Base-by-base conservation (phyloP, 2,113 vertebrate genomes). In the Lophura nycthemera region DNA sequence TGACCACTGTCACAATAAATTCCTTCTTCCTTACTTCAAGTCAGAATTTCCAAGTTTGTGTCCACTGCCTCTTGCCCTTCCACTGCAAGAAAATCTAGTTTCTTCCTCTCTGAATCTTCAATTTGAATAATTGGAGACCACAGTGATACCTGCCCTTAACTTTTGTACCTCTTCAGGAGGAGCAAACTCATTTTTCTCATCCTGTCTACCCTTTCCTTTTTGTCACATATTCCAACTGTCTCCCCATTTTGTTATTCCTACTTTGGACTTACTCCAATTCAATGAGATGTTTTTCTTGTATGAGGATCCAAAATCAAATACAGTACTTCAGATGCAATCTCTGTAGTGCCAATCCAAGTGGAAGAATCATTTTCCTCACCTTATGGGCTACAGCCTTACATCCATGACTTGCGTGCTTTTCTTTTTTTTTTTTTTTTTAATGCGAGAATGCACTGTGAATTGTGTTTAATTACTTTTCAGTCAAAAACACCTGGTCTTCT, bases 1-100 rank as follows among this genome's bases (percentile, higher is more conserved):
- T 72, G 29, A 63, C 36, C 2, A 42, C 1, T 19, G 4, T 18
- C 29, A 67, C 12, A 57, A 11, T 34, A 11, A 15, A 0, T 1
- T 43, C 60, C 56, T 56, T 30, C 43, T 54, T 15, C 40, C 13
- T 63, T 63, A 20, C 30, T 54, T 30, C 13, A 69, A 47, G 22
- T 19, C 15, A 76, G 16, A 81, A 36, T 69, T 64, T 47, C 30
- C 6, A 38, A 60, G 5, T 54, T 54, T 66, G 18, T 45, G 3
- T 54, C 30, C 7, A 9, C 50, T 71, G 14, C 4, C 8, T 47
- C 30, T 65, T 79, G 32, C n/a, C 9, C 13, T 80, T 67, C 24
- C n/a, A 40, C 7, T 24, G 34, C 63, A 38, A 30, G 15, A 73
- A 21, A 57, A 24, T n/a, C 20, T 67, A 13, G 8, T 30, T 76